These are phyloP conservation scores for Chymomyza fuscimana DNA, from an alignment of 2,888 invertebrate species.

Conservation along the genomic window DNA sequence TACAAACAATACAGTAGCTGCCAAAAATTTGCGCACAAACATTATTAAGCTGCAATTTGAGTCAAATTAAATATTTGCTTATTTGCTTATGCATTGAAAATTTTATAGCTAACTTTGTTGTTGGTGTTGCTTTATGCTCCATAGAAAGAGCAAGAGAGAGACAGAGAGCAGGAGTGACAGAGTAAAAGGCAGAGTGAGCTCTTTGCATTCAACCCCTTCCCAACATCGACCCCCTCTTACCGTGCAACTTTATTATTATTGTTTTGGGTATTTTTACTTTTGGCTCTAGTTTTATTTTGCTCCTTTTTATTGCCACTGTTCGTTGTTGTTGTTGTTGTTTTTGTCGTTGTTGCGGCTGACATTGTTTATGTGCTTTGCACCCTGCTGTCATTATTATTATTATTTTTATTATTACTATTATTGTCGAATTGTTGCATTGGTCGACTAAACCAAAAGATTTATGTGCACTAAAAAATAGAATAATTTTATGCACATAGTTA, in stretches of 20 bases:
- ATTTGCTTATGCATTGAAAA: conserved; percentile 15
- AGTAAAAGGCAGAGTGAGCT: neutral
- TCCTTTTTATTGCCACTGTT: neutral
- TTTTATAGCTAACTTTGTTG: neutral
- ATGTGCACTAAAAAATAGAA: neutral
- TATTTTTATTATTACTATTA: conserved; percentile 25
- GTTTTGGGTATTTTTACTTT: neutral
- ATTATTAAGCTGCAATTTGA: conserved; percentile 16
- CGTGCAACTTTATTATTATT: neutral
- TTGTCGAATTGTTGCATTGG: conserved; percentile 19
- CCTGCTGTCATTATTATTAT: conserved; percentile 15
- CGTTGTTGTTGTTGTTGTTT: neutral
- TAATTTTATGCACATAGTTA: neutral
- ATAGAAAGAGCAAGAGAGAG: too few species aligned
- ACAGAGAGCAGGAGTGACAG: too few species aligned
- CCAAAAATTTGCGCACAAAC: conserved; percentile 3
- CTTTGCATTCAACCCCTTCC: neutral
- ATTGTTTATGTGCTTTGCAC: conserved; percentile 9
- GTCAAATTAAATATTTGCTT: conserved; percentile 20
- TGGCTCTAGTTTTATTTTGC: conserved; percentile 3
- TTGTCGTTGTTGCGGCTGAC: neutral
- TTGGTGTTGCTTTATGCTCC: neutral
- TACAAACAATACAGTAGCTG: conserved; percentile 12
- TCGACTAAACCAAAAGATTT: neutral
- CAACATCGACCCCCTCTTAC: neutral